Evolutionary conservation across 2,888 invertebrate genomes (phyloP).

Genomic region (Mayetiola destructor): DNA sequence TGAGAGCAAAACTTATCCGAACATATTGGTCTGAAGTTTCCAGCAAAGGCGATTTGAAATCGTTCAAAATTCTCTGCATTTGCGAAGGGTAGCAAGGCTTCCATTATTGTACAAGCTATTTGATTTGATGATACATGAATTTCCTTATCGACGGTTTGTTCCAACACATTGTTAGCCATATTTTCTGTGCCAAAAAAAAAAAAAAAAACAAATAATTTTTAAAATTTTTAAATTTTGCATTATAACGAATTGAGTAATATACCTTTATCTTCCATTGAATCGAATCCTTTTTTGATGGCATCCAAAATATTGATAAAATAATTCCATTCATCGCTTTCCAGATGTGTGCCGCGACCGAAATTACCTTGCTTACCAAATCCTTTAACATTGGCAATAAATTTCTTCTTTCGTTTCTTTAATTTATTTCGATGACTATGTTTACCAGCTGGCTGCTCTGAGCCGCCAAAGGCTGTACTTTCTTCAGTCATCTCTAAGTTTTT

Average conservation of each 20-base stretch:
- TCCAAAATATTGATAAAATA: conserved; percentile 66
- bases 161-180: conserved; percentile 60
- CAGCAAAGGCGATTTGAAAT: conserved; percentile 46
- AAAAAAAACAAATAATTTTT: neutral
- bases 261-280: conserved; percentile 58
- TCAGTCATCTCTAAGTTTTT: neutral
- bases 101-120: conserved; percentile 62
- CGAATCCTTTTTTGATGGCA: conserved; percentile 50
- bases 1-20: conserved; percentile 67
- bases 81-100: conserved; percentile 55
- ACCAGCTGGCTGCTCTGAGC: neutral
- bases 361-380: conserved; percentile 61
- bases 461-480: too few relatives aligned
- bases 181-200: conserved; percentile 23
- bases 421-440: conserved; percentile 25
- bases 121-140: conserved; percentile 62
- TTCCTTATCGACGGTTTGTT: conserved; percentile 54
- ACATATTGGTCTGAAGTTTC: conserved; percentile 53
- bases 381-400: conserved; percentile 53
- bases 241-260: conserved; percentile 22
- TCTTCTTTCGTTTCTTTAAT: conserved; percentile 45
- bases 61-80: conserved; percentile 46
- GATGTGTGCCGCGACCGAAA: conserved; percentile 53
- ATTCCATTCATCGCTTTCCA: conserved; percentile 57
- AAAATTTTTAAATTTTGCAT: neutral